Base-by-base conservation (phyloP, 2,113 vertebrate genomes). In the Odocoileus virginianus region DNA sequence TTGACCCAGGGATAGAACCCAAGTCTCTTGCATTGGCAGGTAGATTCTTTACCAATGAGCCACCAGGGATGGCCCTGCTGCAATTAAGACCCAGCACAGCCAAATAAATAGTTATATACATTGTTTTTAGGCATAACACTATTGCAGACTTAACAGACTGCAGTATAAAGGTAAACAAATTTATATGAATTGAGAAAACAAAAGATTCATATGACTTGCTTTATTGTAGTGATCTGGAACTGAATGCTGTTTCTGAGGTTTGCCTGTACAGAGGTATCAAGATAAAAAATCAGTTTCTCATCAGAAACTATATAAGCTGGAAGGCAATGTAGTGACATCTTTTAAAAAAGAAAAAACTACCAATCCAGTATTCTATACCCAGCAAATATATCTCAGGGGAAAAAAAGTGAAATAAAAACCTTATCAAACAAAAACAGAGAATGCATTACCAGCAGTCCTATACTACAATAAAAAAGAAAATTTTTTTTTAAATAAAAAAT, bases 301-400 rank as follows among this genome's bases (percentile, higher is more conserved):
- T 61, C 71, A 86, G 64, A 50, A 86, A 86, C 79, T 11, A 58
- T 50, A 19, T 30, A 93, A 47, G 64, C 64, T 67, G 71, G 61
- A 86, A 76, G 19, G 85, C 64, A 93, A 58, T 76, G 40, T 36
- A 58, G 30, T 85, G 50, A 47, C 64, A 85, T 74, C 30, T 74
- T 85, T 64, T 27, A 54, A 54, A 25, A 12, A 36, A 95, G 45
- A 85, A 90, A 47, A 85, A 11, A 45, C 43, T 47, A 89, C 55
- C 79, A 97, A 93, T 43, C 36, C 21, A 79, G 58, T 89, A 90
- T 97, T 97, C 58, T 93, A 89, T 97, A 93, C 13, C 45, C 28
- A 95, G 86, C 67, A 89, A 95, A 95, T 40, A 25, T 16, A 92
- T 67, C n/a, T 67, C 79, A 74, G n/a, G 10, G 94, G 55, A 87